phyloP scores from a whole-genome alignment of 2,888 invertebrate species.

The Sialis lutaria region DNA sequence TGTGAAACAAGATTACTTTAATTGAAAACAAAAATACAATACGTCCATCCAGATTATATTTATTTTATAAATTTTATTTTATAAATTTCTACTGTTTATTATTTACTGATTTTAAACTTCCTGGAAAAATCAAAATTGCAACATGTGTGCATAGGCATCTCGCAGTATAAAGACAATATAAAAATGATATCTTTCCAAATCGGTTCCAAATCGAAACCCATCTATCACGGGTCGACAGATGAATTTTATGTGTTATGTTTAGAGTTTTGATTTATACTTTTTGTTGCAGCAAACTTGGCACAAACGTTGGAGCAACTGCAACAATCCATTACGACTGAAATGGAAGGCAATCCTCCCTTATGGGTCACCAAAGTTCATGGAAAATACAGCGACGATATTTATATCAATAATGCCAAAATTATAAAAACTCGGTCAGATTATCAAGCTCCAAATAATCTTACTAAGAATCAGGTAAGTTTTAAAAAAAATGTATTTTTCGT shows the following conservation, averaged over 20 bases:
- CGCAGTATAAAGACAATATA: background rate
- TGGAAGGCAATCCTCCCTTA: constrained; percentile 70
- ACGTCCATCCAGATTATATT: too few relatives aligned
- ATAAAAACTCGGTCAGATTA: constrained; percentile 48
- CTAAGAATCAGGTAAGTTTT: constrained; percentile 38
- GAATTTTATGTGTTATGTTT: too few relatives aligned
- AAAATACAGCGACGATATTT: constrained; percentile 51
- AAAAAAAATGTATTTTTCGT: background rate
- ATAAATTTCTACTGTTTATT: too few relatives aligned
- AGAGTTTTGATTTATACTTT: constrained; percentile 3
- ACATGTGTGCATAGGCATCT: too few relatives aligned
- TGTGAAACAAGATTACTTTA: too few relatives aligned
- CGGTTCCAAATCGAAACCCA: too few relatives aligned
- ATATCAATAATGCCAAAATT: constrained; percentile 73
- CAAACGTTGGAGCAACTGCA: constrained; percentile 43
- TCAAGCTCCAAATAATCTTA: constrained; percentile 36
- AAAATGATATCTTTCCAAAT: background rate
- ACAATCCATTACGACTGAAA: constrained; percentile 53
- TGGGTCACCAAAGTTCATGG: constrained; percentile 59
- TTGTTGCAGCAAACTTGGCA: constrained; percentile 54
- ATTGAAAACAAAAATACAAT: too few relatives aligned
- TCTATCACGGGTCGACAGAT: too few relatives aligned
- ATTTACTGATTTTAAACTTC: too few relatives aligned
- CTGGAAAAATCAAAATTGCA: too few relatives aligned
- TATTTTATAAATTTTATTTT: too few relatives aligned